Evolutionary conservation across 2,888 invertebrate species (phyloP).

Genomic region (Apamea monoglypha): DNA sequence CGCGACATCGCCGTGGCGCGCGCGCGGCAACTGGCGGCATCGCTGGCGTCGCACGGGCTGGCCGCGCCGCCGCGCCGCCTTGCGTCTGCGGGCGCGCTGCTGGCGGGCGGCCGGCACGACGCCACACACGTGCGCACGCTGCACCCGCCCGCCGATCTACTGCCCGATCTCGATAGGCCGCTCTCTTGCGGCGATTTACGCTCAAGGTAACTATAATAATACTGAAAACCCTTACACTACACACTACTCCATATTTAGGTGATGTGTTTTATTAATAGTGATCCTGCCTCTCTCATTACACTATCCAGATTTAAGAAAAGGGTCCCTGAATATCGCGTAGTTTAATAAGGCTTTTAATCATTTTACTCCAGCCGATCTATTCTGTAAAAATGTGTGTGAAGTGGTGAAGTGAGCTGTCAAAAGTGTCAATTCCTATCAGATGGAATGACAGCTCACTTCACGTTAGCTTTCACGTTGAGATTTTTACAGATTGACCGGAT

Average conservation of each 20-base stretch:
- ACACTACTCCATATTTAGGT: too few relatives aligned
- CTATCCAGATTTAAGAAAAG: too few relatives aligned
- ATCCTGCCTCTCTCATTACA: too few relatives aligned
- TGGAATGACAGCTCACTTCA: background rate
- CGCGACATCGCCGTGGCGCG: conserved; percentile 96
- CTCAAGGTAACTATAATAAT: conserved; percentile 74
- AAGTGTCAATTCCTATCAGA: too few relatives aligned
- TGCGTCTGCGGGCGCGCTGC: conserved; percentile 91
- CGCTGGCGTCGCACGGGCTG: conserved; percentile 95
- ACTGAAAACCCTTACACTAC: background rate
- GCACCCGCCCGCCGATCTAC: conserved; percentile 83
- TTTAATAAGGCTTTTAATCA: too few relatives aligned
- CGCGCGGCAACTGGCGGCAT: conserved; percentile 96
- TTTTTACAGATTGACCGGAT: background rate
- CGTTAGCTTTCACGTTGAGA: background rate
- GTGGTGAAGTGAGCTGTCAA: background rate
- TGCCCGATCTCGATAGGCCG: conserved; percentile 88
- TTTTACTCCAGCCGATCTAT: too few relatives aligned
- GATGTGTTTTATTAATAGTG: too few relatives aligned
- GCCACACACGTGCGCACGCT: conserved; percentile 89
- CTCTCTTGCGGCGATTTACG: conserved; percentile 88
- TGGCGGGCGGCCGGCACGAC: conserved; percentile 89
- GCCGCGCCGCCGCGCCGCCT: conserved; percentile 93
- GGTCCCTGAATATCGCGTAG: too few relatives aligned
- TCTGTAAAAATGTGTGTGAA: too few relatives aligned